Conservation (phyloP, 2,113 vertebrate genomes). For the Rhea americana region DNA sequence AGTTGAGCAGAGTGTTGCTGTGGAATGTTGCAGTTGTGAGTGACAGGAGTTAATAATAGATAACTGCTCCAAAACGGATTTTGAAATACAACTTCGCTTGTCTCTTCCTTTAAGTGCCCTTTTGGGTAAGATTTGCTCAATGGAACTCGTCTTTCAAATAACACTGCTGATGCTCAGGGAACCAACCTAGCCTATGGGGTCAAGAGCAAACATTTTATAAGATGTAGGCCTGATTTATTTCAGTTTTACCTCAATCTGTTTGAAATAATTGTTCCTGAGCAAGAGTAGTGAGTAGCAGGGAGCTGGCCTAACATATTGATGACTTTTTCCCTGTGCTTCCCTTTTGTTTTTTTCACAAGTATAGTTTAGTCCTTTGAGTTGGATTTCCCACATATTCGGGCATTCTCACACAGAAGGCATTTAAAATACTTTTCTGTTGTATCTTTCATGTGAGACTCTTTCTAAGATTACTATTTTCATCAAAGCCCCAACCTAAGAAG, state of each 20-base stretch:
- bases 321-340: background rate
- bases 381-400: background rate
- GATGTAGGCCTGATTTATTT: rapidly evolving
- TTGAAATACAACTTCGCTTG: background rate
- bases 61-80: background rate
- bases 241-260: background rate
- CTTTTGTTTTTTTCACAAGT: background rate
- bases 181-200: rapidly evolving
- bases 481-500: background rate
- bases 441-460: background rate
- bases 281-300: background rate
- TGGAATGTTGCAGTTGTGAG: background rate
- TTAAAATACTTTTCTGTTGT: background rate
- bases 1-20: rapidly evolving
- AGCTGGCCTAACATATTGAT: rapidly evolving
- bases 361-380: background rate
- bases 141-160: background rate
- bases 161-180: background rate
- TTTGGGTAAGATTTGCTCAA: background rate
- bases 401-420: background rate
- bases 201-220: rapidly evolving
- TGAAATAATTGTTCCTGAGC: background rate
- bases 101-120: background rate
- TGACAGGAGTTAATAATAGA: background rate
- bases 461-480: background rate